A percentile compares a stretch with the other conserved stretches of the same genome.
Conservation (phyloP, 2,888 invertebrate species). For the Idaea straminata region DNA sequence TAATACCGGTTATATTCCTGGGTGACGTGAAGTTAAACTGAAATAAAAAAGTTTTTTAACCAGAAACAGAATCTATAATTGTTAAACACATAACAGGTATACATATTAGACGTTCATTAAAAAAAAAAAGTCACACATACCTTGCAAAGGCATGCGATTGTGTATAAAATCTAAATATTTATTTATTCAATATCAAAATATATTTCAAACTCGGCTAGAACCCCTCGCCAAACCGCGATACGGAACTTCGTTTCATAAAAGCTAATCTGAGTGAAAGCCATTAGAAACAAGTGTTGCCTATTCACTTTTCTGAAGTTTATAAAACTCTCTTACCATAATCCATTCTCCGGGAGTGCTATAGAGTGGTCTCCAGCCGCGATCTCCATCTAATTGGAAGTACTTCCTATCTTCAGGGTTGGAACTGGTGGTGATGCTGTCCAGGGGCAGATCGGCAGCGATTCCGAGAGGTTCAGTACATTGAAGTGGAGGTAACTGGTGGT, state of each 20-base stretch:
- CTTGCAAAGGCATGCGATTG: not conserved
- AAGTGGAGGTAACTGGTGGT: constrained; percentile 39
- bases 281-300: not conserved
- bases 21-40: constrained; percentile 89
- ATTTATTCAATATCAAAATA: not conserved
- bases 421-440: constrained; percentile 84
- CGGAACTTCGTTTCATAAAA: not conserved
- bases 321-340: constrained; percentile 77
- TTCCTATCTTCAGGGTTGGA: constrained; percentile 71
- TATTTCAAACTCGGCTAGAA: not conserved
- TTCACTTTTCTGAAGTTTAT: not conserved
- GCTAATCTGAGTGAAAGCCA: constrained; percentile 14
- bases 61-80: not conserved
- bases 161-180: not conserved
- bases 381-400: constrained; percentile 67
- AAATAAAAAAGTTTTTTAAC: constrained; percentile 1
- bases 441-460: constrained; percentile 81
- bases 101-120: no score
- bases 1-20: constrained; percentile 88
- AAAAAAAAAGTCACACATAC: no score
- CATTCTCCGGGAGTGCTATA: constrained; percentile 85
- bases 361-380: constrained; percentile 83
- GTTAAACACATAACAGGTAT: no score
- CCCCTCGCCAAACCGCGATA: not conserved
- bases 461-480: constrained; percentile 88